These are phyloP conservation scores for Aythya fuligula DNA, from an alignment of 2,797 vertebrate species.

Conservation along the genomic window DNA sequence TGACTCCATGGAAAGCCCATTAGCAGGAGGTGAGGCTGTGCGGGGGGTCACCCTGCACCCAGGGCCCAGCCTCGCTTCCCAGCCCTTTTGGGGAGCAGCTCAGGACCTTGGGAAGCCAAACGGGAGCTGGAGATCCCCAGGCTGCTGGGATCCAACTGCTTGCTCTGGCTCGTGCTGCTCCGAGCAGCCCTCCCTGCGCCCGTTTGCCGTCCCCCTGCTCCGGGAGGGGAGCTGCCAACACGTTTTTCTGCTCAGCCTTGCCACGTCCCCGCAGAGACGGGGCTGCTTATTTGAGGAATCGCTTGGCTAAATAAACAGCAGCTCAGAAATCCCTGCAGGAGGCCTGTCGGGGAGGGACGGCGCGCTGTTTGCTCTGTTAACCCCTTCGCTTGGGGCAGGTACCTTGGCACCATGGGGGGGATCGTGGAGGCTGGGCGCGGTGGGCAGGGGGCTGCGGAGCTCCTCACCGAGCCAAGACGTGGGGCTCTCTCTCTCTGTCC, in stretches of 20 bases:
- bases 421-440: not conserved
- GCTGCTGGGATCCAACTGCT: not conserved
- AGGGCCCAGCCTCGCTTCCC: not conserved
- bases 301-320: slow-evolving; percentile 50
- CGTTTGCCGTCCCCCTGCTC: not conserved
- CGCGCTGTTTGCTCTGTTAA: not conserved
- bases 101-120: not conserved
- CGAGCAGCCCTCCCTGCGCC: accelerated
- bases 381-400: not conserved
- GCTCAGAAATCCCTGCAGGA: slow-evolving; percentile 29
- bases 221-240: not conserved
- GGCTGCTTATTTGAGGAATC: slow-evolving; percentile 26
- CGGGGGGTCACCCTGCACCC: accelerated
- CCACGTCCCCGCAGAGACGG: not conserved
- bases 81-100: not conserved
- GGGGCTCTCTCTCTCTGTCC: not conserved
- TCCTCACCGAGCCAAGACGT: not conserved
- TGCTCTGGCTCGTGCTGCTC: not conserved
- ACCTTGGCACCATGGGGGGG: accelerated
- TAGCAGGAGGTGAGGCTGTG: not conserved
- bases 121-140: not conserved
- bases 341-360: not conserved
- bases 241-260: not conserved
- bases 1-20: slow-evolving; percentile 50
- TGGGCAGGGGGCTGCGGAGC: not conserved